Evolutionary conservation across 2,113 vertebrate species (phyloP).

Genomic region (Lagopus leucura): DNA sequence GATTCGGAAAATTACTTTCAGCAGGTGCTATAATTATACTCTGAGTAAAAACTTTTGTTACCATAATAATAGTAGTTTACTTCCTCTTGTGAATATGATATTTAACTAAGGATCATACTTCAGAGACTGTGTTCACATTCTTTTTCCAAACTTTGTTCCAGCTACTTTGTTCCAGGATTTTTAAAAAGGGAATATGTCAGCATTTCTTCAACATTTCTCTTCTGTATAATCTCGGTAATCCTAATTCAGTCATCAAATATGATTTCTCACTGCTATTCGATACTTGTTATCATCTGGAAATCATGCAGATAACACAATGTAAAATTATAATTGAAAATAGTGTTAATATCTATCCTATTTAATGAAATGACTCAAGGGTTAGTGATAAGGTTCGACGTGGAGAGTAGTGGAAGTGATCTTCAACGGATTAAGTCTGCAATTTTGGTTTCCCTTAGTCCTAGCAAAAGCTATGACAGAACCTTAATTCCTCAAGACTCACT

Average conservation of each 20-base stretch:
- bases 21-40: neutral
- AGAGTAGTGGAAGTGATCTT: neutral
- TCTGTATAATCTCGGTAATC: neutral
- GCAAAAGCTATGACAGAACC: neutral
- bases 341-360: neutral
- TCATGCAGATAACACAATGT: neutral
- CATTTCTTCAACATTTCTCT: neutral
- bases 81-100: neutral
- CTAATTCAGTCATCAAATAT: neutral
- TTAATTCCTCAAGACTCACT: neutral
- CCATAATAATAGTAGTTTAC: neutral
- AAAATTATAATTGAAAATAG: neutral
- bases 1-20: neutral
- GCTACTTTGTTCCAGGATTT: neutral
- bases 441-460: neutral
- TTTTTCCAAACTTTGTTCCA: neutral
- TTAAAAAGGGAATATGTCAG: neutral
- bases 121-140: neutral
- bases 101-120: neutral
- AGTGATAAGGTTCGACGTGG: rapidly evolving
- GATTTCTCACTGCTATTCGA: neutral
- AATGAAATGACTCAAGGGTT: neutral
- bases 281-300: neutral
- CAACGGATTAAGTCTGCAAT: neutral
- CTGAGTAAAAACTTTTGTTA: neutral